Evolutionary conservation across 2,888 invertebrate species (phyloP), one percentile per base, ranked within the genome.

Genomic region (Masnerella sp.): DNA sequence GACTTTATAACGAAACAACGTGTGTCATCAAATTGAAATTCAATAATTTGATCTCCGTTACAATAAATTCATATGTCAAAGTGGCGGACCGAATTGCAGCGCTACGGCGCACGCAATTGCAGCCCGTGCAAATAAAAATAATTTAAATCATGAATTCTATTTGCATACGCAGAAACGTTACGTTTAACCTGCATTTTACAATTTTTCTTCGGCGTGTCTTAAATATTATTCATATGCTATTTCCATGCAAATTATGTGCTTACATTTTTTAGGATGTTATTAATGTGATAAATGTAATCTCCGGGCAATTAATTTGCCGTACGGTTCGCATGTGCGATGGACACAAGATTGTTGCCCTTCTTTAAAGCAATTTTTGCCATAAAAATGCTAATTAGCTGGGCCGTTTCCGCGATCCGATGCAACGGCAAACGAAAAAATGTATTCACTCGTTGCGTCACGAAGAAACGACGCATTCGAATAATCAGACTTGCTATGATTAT

Each of bases 141-240:
- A 70, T 43, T 70, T 51, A 56, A 62, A 62, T 70, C 58, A 45
- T 49, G 42, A 58, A 70, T 42, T 43, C 42, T 49, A 70, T 64
- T 70, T 64, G 62, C 70, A 70, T 64, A 64, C 40, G 38, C 43
- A 64, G 51, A 70, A 70, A 70, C 56, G 47, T 70, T 54, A 47
- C 15, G 34, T 70, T 58, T 56, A 64, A 20, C 42, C 51, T 14
- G 49, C 30, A 58, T 62, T 62, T 45, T 38, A 51, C 25, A 49
- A 56, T 64, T 70, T 61, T 54, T 47, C 43, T 58, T 51, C 38
- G 30, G 51, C 70, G 43, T 58, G 64, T 42, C 58, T 70, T 70
- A 64, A 70, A 64, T 64, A 51, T 58, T 72, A 65, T 72, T 72
- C 71, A 59, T 71, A 65, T 59, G 71, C 65, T 45, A 71, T 71